phyloP scores from a whole-genome alignment of 2,888 invertebrate species.

The Chironomus tentans region DNA sequence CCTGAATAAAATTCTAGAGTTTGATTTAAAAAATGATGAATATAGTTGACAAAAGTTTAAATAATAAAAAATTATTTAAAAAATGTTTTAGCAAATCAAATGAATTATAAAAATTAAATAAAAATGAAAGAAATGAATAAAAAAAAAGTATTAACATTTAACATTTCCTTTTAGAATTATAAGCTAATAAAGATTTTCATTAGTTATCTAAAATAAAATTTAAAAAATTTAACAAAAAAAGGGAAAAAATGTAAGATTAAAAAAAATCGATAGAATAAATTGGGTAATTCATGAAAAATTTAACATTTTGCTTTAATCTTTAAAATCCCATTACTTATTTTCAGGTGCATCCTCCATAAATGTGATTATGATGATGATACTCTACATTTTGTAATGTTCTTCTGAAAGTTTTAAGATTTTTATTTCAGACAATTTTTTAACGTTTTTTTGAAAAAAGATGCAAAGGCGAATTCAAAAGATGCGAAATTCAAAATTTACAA shows the following conservation, averaged over 20 bases:
- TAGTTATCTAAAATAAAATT: neutral
- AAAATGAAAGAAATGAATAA: neutral
- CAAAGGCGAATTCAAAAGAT: too few relatives aligned
- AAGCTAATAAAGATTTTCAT: neutral
- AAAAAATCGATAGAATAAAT: slow-evolving; percentile 21
- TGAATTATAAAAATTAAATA: neutral
- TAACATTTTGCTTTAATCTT: neutral
- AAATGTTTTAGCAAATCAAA: neutral
- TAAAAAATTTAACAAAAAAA: neutral
- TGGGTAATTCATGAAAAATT: slow-evolving; percentile 3
- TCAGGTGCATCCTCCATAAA: too few relatives aligned
- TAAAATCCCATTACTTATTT: neutral
- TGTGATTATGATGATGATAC: too few relatives aligned
- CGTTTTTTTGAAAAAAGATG: too few relatives aligned
- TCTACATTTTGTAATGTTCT: too few relatives aligned
- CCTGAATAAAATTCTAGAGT: neutral
- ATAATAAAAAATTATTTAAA: neutral
- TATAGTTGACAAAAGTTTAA: neutral
- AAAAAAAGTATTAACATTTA: slow-evolving; percentile 6
- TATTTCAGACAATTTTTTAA: too few relatives aligned
- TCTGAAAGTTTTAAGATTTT: neutral
- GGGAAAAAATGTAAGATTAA: slow-evolving; percentile 2
- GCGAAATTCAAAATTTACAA: too few relatives aligned
- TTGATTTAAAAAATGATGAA: neutral
- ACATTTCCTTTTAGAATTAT: neutral